A percentile compares a stretch with the other conserved stretches of the same genome.
These are phyloP conservation scores for Thereva unica DNA, from an alignment of 2,888 invertebrate genomes.

Conservation along the genomic window DNA sequence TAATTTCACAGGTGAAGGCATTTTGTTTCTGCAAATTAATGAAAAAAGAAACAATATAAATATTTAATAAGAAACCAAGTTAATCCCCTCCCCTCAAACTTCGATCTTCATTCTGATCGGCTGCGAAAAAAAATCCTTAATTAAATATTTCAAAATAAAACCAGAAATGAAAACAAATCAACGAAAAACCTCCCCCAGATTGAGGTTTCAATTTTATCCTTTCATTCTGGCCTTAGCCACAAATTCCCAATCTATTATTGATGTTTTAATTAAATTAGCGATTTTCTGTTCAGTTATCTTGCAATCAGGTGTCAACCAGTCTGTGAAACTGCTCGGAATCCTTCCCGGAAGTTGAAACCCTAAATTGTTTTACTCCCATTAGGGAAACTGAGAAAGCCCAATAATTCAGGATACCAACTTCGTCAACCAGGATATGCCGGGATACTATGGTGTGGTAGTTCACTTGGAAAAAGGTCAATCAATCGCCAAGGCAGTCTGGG, in stretches of 20 bases:
- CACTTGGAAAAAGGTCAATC: conserved; percentile 40
- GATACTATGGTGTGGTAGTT: conserved; percentile 38
- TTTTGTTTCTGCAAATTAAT: too few species aligned
- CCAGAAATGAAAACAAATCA: too few species aligned
- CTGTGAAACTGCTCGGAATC: not conserved
- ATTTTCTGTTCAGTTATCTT: conserved; percentile 14
- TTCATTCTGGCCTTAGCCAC: not conserved
- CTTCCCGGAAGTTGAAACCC: not conserved
- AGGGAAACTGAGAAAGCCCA: not conserved
- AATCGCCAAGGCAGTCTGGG: conserved; percentile 9
- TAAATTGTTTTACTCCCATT: not conserved
- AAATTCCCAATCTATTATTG: conserved; percentile 21
- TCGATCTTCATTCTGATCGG: too few species aligned
- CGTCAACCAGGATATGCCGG: conserved; percentile 22
- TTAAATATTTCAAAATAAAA: too few species aligned
- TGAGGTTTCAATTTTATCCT: too few species aligned
- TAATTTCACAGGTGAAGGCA: too few species aligned
- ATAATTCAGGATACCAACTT: not conserved
- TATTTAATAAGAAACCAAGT: too few species aligned
- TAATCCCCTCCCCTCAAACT: too few species aligned
- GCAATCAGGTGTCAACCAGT: conserved; percentile 33
- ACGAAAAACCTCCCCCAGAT: too few species aligned
- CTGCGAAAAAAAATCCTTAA: too few species aligned
- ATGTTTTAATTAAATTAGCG: conserved; percentile 31
- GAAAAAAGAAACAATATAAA: too few species aligned